Conservation (phyloP, 2,888 invertebrate species). For the Onchidella celtica region DNA sequence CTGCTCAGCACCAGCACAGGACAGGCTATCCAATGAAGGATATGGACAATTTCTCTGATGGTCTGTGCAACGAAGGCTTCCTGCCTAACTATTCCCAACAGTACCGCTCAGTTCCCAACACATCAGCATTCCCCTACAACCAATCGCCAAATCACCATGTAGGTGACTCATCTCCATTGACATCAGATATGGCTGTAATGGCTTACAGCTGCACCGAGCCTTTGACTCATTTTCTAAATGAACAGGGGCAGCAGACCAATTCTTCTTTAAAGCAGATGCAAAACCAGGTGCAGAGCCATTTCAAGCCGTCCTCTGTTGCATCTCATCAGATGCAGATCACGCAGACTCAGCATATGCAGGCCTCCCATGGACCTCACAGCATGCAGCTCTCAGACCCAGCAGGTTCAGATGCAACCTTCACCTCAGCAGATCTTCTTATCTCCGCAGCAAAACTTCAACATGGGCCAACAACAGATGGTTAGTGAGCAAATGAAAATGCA, state of each 20-base stretch:
- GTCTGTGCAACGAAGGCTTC: constrained; percentile 58
- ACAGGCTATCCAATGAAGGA: constrained; percentile 65
- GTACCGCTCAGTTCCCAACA: constrained; percentile 48
- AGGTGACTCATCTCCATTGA: constrained; percentile 49
- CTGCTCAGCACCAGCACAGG: constrained; percentile 91
- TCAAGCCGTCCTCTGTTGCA: constrained; percentile 88
- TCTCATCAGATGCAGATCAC: constrained; percentile 88
- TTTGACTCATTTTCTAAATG: constrained; percentile 74
- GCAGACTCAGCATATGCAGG: constrained; percentile 87
- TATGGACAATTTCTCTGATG: constrained; percentile 61
- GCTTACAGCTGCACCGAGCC: constrained; percentile 75
- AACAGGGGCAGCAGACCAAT: constrained; percentile 59
- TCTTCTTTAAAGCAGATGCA: constrained; percentile 76
- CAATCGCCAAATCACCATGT: constrained; percentile 45
- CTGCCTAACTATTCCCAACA: constrained; percentile 32
- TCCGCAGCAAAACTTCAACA: constrained; percentile 68
- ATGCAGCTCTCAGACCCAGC: constrained; percentile 76
- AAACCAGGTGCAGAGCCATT: constrained; percentile 83
- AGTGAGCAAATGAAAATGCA: constrained; percentile 54
- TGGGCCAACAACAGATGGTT: constrained; percentile 53
- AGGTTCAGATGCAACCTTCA: constrained; percentile 82
- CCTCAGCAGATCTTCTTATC: constrained; percentile 75
- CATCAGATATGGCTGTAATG: constrained; percentile 56
- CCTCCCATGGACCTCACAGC: constrained; percentile 71
- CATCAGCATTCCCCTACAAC: constrained; percentile 42